Evolutionary conservation across 2,113 vertebrate species (phyloP), one percentile per base, ranked within the genome.

Genomic region (Macrotus californicus): DNA sequence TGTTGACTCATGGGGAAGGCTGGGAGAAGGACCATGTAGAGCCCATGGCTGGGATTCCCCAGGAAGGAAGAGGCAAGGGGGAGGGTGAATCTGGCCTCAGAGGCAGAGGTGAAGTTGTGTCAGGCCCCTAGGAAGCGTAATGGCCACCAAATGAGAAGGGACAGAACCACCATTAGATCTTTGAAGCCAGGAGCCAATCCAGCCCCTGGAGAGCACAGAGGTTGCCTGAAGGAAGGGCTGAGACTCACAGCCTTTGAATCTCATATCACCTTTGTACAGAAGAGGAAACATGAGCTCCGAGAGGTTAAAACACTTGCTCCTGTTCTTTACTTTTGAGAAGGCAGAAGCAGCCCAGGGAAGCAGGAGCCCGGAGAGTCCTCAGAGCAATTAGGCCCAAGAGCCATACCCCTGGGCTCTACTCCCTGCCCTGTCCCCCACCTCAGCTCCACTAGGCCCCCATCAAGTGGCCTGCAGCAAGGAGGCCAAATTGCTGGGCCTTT

Each of bases 361-460:
- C 39, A 3, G 46, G 22, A 31, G 16, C 31, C 69, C 29, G 34
- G 43, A 26, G 31, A 88, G 19, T 48, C 36, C 48, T 81, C 43
- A 69, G 39, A 84, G 61, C 48, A 93, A 89, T 29, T 50, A 75
- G 48, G 5, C 24, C 46, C 39, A 18, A 31, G 2, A 19, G 24
- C 54, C 86, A 86, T 1, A 26, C 16, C 61, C 56, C 76, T 50
- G n/a, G 59, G 21, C 59, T 81, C 72, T 21, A 43, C 2, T 54
- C 39, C 29, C 39, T 64, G 64, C 43, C 77, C 48, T 77, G 73
- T 10, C 21, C 15, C 41, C 80, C 19, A 56, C 22, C 70, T 19
- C 2, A 19, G 36, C 2, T 3, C 41, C 26, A 3, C 10, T 9
- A 5, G 1, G 14, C 24, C 24, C n/a, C 76, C 19, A 69, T 11